Evolutionary conservation across 2,113 vertebrate genomes (phyloP).

Genomic region (Oriolus oriolus): DNA sequence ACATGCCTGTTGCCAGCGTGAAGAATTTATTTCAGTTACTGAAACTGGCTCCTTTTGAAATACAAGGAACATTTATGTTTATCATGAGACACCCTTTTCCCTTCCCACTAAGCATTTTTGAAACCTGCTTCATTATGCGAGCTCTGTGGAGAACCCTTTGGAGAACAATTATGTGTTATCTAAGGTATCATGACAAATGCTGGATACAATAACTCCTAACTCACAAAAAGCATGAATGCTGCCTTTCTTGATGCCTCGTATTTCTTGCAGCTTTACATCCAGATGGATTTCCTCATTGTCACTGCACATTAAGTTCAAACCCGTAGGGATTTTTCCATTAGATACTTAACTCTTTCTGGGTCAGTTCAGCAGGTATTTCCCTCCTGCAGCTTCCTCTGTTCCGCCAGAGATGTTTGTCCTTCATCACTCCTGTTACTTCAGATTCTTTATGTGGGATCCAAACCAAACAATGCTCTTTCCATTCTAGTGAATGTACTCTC

Average conservation of each 20-base stretch:
- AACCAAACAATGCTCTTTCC: neutral
- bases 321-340: neutral
- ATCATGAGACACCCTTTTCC: neutral
- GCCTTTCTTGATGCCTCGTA: neutral
- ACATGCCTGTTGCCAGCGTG: neutral
- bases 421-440: neutral
- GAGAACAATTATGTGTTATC: conserved; percentile 24
- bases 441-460: neutral
- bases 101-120: neutral
- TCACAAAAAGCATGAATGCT: neutral
- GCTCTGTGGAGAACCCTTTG: neutral
- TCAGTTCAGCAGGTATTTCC: neutral
- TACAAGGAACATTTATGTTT: neutral
- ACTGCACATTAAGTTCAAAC: neutral
- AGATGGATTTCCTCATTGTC: conserved; percentile 22
- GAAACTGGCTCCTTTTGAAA: conserved; percentile 11
- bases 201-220: neutral
- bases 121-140: neutral
- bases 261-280: conserved; percentile 17
- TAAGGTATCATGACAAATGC: conserved; percentile 22
- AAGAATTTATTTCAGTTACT: conserved; percentile 30
- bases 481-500: neutral
- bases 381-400: neutral
- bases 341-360: neutral
- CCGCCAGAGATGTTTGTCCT: neutral